Conservation (phyloP, 2,113 vertebrate genomes). For the Plestiodon gilberti region DNA sequence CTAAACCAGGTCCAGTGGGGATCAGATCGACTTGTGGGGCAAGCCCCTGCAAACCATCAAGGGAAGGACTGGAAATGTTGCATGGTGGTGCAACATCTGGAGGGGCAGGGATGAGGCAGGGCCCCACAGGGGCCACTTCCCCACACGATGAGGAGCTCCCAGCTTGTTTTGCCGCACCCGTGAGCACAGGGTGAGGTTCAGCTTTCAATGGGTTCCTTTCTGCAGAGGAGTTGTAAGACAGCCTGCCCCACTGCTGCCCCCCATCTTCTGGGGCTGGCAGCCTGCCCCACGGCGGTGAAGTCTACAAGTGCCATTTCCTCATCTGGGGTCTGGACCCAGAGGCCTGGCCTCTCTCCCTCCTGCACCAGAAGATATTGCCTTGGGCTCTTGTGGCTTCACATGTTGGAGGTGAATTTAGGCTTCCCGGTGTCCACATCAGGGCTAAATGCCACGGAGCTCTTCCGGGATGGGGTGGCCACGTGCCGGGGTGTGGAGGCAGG, state of each 20-base stretch:
- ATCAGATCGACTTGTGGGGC: neutral
- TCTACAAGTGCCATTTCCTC: neutral
- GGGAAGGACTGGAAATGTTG: neutral
- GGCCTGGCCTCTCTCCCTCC: neutral
- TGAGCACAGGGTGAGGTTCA: rapidly evolving
- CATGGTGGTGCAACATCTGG: neutral
- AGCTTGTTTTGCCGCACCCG: neutral
- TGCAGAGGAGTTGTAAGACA: neutral
- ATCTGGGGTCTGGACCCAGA: neutral
- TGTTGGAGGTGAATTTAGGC: conserved; percentile 79
- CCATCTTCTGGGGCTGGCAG: neutral
- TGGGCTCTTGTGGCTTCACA: conserved; percentile 63
- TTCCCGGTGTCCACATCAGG: conserved; percentile 71
- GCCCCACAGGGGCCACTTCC: neutral
- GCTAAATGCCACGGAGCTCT: conserved; percentile 74
- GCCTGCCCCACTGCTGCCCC: neutral
- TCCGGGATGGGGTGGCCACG: conserved; percentile 54
- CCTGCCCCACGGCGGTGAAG: neutral
- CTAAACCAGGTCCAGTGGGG: neutral
- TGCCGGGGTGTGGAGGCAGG: conserved; percentile 37
- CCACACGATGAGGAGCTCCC: too few relatives aligned
- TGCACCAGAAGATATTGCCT: neutral
- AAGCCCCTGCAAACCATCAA: neutral
- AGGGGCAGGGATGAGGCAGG: neutral
- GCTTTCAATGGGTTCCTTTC: neutral